Evolutionary conservation across 2,797 vertebrate genomes (phyloP).

Genomic region (Sebastolobus altivelis): DNA sequence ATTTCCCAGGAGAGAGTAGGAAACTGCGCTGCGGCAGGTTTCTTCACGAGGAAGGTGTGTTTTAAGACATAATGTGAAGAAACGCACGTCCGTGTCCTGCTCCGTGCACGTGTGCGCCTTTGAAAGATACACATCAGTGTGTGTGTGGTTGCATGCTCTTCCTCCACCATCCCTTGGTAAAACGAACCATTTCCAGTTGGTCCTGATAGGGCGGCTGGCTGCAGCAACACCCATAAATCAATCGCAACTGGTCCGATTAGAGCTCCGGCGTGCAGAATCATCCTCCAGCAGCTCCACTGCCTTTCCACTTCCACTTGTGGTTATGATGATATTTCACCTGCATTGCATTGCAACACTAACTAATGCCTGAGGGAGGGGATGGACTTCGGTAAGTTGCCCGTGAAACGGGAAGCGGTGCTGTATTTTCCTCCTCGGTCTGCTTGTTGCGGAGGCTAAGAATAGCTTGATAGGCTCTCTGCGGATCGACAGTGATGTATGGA

Average conservation of each 20-base stretch:
- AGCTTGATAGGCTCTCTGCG: slow-evolving; percentile 29
- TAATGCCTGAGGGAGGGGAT: neutral
- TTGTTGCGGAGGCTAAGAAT: slow-evolving; percentile 40
- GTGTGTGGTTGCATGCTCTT: neutral
- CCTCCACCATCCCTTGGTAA: neutral
- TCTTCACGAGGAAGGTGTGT: neutral
- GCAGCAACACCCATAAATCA: slow-evolving; percentile 14
- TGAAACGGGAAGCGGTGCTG: slow-evolving; percentile 19
- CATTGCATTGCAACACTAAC: slow-evolving; percentile 19
- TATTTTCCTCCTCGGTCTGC: slow-evolving; percentile 11
- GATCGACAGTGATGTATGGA: slow-evolving; percentile 53
- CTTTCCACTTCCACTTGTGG: neutral
- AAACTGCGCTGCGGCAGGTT: slow-evolving; percentile 18
- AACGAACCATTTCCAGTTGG: neutral
- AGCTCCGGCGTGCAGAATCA: neutral
- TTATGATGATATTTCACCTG: slow-evolving; percentile 22
- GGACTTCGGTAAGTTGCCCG: neutral
- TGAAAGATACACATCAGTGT: neutral
- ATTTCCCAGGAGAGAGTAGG: slow-evolving; percentile 13
- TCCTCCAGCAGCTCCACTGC: neutral
- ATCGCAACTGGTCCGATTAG: neutral
- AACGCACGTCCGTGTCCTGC: neutral
- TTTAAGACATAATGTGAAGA: neutral
- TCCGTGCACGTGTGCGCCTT: neutral
- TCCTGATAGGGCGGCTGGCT: neutral